Conservation (phyloP, 2,888 invertebrate genomes). For the Cryptocephalus primarius region DNA sequence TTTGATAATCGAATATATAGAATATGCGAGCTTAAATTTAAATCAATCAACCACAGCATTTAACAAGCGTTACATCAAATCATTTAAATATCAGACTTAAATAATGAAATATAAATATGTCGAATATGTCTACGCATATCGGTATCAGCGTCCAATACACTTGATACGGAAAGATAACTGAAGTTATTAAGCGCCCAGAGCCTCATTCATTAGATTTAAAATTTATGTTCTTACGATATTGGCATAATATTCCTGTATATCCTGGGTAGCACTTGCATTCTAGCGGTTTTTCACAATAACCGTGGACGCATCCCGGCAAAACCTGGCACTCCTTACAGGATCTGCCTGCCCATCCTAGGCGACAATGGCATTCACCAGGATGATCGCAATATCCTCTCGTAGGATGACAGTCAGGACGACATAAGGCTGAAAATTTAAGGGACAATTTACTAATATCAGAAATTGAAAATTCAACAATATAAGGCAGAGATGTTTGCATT, state of each 20-base stretch:
- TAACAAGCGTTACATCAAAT: too few relatives aligned
- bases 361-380: conserved; percentile 81
- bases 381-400: conserved; percentile 77
- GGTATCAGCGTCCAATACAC: too few relatives aligned
- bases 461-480: background rate
- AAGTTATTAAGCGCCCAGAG: too few relatives aligned
- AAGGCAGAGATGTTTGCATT: too few relatives aligned
- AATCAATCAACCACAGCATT: too few relatives aligned
- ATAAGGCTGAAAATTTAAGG: conserved; percentile 54
- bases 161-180: too few relatives aligned
- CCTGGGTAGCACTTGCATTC: conserved; percentile 86
- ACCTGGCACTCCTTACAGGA: conserved; percentile 79
- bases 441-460: background rate
- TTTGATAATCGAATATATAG: too few relatives aligned
- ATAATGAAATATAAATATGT: too few relatives aligned
- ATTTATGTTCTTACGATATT: conserved; percentile 59
- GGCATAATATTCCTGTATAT: conserved; percentile 81
- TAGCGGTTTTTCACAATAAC: conserved; percentile 78
- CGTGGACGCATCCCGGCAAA: conserved; percentile 83
- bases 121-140: too few relatives aligned
- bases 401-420: conserved; percentile 73
- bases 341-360: conserved; percentile 82
- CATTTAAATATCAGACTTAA: too few relatives aligned
- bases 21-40: too few relatives aligned
- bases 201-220: too few relatives aligned